Conservation (phyloP, 2,797 vertebrate species). For the Poeciliopsis gracilis region DNA sequence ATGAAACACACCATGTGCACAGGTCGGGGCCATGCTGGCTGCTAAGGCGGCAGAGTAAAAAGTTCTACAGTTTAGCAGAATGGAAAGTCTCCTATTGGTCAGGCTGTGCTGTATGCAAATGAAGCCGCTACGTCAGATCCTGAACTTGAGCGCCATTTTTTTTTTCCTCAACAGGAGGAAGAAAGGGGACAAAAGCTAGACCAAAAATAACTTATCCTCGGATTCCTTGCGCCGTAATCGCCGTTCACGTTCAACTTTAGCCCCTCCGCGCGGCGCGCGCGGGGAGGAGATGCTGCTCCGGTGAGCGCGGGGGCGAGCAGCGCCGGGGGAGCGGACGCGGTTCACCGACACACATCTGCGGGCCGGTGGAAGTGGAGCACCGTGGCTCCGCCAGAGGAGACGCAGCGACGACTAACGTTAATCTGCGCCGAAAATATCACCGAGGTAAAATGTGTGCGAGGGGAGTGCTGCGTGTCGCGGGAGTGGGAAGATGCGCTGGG, state of each 20-base stretch:
- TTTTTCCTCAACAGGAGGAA: constrained; percentile 77
- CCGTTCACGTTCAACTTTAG: background rate
- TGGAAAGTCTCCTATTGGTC: constrained; percentile 82
- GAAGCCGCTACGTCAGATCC: constrained; percentile 87
- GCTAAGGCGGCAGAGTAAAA: constrained; percentile 30
- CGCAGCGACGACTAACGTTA: constrained; percentile 67
- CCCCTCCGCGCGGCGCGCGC: background rate
- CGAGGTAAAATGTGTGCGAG: constrained; percentile 64
- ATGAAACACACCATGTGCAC: background rate
- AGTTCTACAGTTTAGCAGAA: constrained; percentile 61
- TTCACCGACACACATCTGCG: constrained; percentile 56
- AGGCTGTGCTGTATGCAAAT: constrained; percentile 87
- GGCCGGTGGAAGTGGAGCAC: constrained; percentile 70
- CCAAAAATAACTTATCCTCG: constrained; percentile 47
- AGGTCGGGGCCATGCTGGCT: background rate
- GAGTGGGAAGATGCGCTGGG: constrained; percentile 29
- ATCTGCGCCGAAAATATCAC: constrained; percentile 45
- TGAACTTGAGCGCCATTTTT: constrained; percentile 94
- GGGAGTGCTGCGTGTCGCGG: constrained; percentile 34
- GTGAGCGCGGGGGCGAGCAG: constrained; percentile 38
- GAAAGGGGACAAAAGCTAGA: constrained; percentile 77
- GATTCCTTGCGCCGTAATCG: constrained; percentile 3
- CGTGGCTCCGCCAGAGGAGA: constrained; percentile 43
- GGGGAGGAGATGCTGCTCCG: constrained; percentile 41
- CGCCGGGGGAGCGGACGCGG: constrained; percentile 50